phyloP scores from a whole-genome alignment of 2,888 invertebrate species.

The Eristalis pertinax region DNA sequence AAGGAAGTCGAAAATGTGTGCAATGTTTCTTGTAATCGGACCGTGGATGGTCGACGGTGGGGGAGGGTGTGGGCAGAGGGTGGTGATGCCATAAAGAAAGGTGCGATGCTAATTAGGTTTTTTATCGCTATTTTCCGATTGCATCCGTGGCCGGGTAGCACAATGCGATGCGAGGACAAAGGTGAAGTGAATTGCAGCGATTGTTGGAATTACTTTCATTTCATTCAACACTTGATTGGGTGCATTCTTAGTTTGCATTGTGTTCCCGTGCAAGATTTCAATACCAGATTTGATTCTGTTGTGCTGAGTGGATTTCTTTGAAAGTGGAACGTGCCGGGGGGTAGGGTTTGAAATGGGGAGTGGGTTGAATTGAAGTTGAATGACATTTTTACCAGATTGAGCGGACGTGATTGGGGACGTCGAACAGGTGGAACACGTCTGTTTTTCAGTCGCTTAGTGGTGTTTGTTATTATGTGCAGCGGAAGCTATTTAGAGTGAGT shows the following conservation, averaged over 20 bases:
- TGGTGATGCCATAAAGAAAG: conserved; percentile 38
- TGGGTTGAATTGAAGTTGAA: no score
- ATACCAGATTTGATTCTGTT: not conserved
- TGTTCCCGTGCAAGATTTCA: not conserved
- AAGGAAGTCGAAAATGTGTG: conserved; percentile 44
- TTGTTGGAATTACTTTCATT: conserved; percentile 1
- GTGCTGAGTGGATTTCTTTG: no score
- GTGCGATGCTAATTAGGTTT: conserved; percentile 66
- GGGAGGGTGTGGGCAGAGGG: not conserved
- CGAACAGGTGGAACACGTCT: no score
- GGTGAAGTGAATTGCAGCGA: conserved; percentile 13
- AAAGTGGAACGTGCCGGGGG: no score
- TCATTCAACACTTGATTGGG: not conserved
- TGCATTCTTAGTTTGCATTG: not conserved
- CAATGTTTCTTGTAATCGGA: not conserved
- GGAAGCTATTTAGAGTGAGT: no score
- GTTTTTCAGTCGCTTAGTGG: no score
- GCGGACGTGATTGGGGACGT: no score
- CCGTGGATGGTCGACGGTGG: not conserved
- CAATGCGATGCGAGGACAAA: conserved; percentile 14
- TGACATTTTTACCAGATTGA: no score
- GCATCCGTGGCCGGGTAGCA: conserved; percentile 5
- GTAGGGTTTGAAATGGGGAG: no score
- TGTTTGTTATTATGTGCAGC: no score
- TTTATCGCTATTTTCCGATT: conserved; percentile 50